Evolutionary conservation across 2,113 vertebrate species (phyloP).

Genomic region (Ceyx cyanopectus): DNA sequence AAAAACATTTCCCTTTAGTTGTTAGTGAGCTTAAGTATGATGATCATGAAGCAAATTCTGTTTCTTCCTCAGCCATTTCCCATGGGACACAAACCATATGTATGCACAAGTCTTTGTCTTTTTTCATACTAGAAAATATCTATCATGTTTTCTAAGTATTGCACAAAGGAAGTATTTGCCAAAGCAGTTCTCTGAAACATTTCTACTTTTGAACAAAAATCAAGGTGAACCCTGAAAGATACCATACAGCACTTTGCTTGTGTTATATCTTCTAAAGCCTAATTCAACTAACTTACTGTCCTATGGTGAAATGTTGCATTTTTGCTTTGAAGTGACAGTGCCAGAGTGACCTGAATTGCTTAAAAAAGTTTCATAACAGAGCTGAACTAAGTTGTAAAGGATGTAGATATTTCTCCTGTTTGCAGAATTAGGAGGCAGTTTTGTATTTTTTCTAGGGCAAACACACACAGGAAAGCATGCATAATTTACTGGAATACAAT

Average conservation of each 20-base stretch:
- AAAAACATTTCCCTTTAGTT: background rate
- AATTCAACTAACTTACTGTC: background rate
- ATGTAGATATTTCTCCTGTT: background rate
- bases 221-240: background rate
- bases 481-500: constrained; percentile 7
- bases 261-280: background rate
- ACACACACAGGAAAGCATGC: constrained; percentile 1
- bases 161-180: background rate
- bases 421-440: background rate
- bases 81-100: background rate
- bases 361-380: background rate
- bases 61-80: background rate
- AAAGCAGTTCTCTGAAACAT: background rate
- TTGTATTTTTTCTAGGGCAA: constrained; percentile 13
- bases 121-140: background rate
- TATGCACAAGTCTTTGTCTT: background rate
- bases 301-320: background rate
- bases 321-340: constrained; percentile 3
- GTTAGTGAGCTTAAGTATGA: background rate
- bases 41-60: background rate
- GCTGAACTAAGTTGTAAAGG: background rate
- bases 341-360: background rate
- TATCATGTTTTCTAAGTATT: background rate
- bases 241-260: background rate
- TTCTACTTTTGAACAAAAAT: background rate